These are phyloP conservation scores for Tenebrio molitor DNA, from an alignment of 1,140 invertebrate genomes.

Conservation along the genomic window DNA sequence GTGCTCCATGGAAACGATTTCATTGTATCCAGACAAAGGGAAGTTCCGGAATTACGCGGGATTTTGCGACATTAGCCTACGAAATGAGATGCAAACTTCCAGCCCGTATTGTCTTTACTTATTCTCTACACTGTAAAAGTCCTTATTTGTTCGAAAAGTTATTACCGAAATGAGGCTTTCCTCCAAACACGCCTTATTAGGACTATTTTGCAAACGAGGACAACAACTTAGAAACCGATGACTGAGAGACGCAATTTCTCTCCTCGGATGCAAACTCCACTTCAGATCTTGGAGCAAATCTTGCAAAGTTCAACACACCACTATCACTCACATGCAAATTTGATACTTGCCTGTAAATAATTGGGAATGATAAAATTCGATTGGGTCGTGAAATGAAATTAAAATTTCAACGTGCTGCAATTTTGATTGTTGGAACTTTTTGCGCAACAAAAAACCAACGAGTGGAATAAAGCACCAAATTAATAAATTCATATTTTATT, in stretches of 20 bases:
- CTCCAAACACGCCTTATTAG: conserved; percentile 25
- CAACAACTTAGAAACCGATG: conserved; percentile 19
- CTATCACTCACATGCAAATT: no score
- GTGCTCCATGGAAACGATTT: conserved; percentile 39
- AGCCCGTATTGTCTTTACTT: conserved; percentile 35
- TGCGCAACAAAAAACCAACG: no score
- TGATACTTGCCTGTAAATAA: no score
- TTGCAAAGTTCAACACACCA: no score
- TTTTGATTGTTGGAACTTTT: no score
- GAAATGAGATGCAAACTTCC: conserved; percentile 37
- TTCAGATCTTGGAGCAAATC: no score
- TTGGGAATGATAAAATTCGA: no score
- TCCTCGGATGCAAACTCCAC: no score
- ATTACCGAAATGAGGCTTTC: conserved; percentile 29
- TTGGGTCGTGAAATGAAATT: no score
- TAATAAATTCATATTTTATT: no score
- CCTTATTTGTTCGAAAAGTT: conserved; percentile 39
- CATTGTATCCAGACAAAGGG: conserved; percentile 36
- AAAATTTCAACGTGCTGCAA: no score
- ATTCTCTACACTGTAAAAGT: conserved; percentile 35
- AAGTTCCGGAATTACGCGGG: conserved; percentile 32
- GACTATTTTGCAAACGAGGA: conserved; percentile 6
- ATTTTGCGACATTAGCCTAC: conserved; percentile 40
- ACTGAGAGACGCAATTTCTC: conserved; percentile 6
- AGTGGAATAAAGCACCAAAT: no score